Evolutionary conservation across 2,797 vertebrate species (phyloP).

Genomic region (Cyprinodon diabolis): DNA sequence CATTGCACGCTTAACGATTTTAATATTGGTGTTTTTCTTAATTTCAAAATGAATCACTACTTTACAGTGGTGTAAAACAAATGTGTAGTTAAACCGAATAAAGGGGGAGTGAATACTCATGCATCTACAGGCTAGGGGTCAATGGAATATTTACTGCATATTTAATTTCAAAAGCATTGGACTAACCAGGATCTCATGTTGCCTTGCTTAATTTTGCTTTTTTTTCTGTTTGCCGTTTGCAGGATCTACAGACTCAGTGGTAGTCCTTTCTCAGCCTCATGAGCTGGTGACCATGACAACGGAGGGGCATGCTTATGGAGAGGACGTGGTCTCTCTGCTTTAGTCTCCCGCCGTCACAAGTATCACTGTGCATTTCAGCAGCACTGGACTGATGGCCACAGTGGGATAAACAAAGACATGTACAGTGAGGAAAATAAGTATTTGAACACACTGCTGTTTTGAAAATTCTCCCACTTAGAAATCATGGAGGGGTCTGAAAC

Average conservation of each 20-base stretch:
- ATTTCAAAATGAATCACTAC: too few species aligned
- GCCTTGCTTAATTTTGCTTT: conserved; percentile 8
- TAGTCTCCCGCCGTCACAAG: conserved; percentile 46
- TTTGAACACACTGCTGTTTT: too few species aligned
- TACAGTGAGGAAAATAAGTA: too few species aligned
- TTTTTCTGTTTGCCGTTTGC: conserved; percentile 1
- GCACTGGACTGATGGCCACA: conserved; percentile 16
- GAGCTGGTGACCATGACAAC: conserved; percentile 84
- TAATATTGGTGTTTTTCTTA: too few species aligned
- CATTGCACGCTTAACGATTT: not conserved
- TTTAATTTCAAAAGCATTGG: not conserved
- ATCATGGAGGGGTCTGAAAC: too few species aligned
- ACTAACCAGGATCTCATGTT: not conserved
- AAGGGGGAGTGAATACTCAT: not conserved
- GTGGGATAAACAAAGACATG: conserved; percentile 28
- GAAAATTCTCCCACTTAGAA: too few species aligned
- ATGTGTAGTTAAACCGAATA: not conserved
- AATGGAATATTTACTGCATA: not conserved
- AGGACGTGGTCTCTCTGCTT: conserved; percentile 83
- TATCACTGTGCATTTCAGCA: conserved; percentile 22
- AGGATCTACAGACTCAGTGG: conserved; percentile 81
- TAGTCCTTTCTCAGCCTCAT: conserved; percentile 80
- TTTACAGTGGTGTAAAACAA: too few species aligned
- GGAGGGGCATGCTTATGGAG: conserved; percentile 78
- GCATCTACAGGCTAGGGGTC: not conserved